Percentiles rank a stretch among this genome's conserved stretches.
Conservation (phyloP, 2,113 vertebrate species). For the Megaptera novaeangliae region DNA sequence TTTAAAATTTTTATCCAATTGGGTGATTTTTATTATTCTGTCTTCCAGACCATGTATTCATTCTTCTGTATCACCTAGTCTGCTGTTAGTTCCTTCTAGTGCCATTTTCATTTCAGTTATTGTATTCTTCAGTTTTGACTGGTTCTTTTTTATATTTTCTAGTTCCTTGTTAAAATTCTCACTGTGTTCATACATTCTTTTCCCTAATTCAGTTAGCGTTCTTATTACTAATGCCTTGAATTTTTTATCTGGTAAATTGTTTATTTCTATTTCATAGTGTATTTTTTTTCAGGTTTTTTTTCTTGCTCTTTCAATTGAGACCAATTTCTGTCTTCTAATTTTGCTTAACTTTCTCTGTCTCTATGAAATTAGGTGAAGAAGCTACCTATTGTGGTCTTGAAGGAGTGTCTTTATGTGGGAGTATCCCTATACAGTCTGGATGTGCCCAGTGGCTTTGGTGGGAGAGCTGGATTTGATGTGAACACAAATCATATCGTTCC, state of each 20-base stretch:
- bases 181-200: background rate
- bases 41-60: background rate
- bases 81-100: background rate
- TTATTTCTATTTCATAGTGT: background rate
- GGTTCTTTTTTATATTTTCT: background rate
- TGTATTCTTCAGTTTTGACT: background rate
- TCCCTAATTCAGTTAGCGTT: background rate
- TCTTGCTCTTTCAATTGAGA: background rate
- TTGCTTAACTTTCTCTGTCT: background rate
- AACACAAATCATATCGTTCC: background rate
- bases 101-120: background rate
- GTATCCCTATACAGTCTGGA: background rate
- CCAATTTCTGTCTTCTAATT: background rate
- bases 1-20: background rate
- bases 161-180: background rate
- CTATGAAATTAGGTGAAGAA: background rate
- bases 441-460: background rate
- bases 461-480: background rate
- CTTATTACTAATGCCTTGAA: background rate
- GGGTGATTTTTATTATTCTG: background rate
- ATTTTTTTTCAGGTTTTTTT: background rate
- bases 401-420: background rate
- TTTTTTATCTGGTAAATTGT: background rate
- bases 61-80: background rate
- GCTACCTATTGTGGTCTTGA: background rate